Conservation (phyloP, 2,888 invertebrate genomes). For the Cepaea hortensis region DNA sequence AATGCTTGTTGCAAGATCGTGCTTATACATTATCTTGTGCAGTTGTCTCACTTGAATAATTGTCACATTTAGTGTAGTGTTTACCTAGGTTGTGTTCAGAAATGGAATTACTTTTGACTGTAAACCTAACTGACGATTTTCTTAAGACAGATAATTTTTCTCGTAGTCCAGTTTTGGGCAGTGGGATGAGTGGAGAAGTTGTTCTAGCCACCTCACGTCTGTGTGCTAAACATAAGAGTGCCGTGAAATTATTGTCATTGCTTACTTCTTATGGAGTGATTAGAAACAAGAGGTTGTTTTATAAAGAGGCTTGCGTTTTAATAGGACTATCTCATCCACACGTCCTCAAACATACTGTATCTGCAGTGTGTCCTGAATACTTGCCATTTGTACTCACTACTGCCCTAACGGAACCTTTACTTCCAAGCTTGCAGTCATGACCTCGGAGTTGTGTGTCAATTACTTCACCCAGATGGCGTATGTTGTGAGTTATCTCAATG, state of each 20-base stretch:
- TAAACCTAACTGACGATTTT: conserved; percentile 5
- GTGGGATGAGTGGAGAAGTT: conserved; percentile 14
- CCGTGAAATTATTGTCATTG: conserved; percentile 5
- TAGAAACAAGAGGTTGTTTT: background rate
- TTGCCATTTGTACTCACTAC: conserved; percentile 2
- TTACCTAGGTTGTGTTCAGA: too few relatives aligned
- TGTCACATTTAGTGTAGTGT: too few relatives aligned
- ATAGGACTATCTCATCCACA: background rate
- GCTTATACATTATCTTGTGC: too few relatives aligned
- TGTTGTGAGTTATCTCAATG: conserved; percentile 15
- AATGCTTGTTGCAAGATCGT: too few relatives aligned
- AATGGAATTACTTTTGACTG: background rate
- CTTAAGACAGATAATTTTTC: background rate
- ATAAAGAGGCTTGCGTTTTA: background rate
- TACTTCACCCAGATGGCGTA: conserved; percentile 20
- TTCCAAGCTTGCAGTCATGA: background rate
- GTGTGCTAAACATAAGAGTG: background rate
- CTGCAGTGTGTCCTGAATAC: background rate
- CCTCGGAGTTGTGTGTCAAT: background rate
- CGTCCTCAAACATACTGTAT: background rate
- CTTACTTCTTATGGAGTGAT: background rate
- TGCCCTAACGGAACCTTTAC: conserved; percentile 3
- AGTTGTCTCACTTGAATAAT: too few relatives aligned
- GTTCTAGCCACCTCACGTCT: background rate
- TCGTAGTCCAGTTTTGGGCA: background rate